Percentiles rank a stretch among this genome's conserved stretches.
These are phyloP conservation scores for Osedax frankpressi DNA, from an alignment of 2,888 invertebrate genomes.

Conservation along the genomic window DNA sequence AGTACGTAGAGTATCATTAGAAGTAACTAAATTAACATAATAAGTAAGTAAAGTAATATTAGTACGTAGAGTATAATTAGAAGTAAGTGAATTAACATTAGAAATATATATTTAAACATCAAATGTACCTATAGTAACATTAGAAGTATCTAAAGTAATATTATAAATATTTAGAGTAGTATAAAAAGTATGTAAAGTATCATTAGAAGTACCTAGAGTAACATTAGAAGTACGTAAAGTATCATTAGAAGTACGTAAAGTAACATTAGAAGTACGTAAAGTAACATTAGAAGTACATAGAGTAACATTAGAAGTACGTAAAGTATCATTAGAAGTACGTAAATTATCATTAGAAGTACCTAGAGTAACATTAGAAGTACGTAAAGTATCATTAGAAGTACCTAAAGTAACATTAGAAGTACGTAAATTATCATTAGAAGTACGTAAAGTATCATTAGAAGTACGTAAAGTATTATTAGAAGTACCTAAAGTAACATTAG, in stretches of 20 bases:
- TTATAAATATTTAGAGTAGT: too few relatives aligned
- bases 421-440: constrained; percentile 20
- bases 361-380: constrained; percentile 13
- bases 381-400: constrained; percentile 22
- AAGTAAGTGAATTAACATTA: constrained; percentile 22
- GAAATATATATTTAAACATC: constrained; percentile 22
- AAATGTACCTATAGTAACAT: constrained; percentile 21
- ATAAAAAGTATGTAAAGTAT: too few relatives aligned
- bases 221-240: too few relatives aligned
- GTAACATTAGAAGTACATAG: neutral
- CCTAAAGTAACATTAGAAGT: constrained; percentile 23
- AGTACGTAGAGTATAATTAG: neutral
- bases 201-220: too few relatives aligned
- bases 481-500: constrained; percentile 23
- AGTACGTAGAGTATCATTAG: too few relatives aligned
- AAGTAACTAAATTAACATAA: neutral
- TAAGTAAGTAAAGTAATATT: neutral
- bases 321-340: neutral
- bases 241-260: too few relatives aligned
- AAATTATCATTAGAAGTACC: neutral
- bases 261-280: too few relatives aligned
- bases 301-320: neutral
- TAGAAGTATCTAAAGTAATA: too few relatives aligned
- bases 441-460: constrained; percentile 24
- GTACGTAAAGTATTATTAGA: constrained; percentile 24